These are phyloP conservation scores for Corythornis madagascariensis DNA, from an alignment of 2,113 vertebrate species.

Conservation along the genomic window DNA sequence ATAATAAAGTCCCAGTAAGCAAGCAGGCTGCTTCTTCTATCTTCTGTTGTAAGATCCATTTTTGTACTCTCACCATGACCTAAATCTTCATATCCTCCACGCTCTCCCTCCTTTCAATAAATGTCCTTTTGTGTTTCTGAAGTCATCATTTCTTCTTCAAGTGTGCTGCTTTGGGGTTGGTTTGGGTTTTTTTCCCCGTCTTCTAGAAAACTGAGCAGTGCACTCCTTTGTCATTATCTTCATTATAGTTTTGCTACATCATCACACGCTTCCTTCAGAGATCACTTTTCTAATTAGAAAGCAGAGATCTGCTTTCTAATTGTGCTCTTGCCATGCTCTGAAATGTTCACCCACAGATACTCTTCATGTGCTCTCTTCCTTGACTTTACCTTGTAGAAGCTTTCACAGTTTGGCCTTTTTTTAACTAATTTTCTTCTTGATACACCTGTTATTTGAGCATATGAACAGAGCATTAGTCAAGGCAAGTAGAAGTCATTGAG, in stretches of 20 bases:
- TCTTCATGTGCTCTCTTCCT: background rate
- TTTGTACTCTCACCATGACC: slow-evolving; percentile 20
- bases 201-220: background rate
- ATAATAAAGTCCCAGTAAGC: background rate
- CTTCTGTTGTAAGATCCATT: background rate
- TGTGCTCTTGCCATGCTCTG: background rate
- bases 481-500: background rate
- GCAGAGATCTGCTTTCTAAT: background rate
- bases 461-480: background rate
- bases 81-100: background rate
- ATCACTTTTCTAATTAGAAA: slow-evolving; percentile 18
- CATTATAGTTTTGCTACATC: background rate
- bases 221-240: background rate
- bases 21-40: background rate
- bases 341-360: background rate
- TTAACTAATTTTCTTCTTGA: background rate
- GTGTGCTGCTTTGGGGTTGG: background rate
- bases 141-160: background rate
- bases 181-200: background rate
- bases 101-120: background rate
- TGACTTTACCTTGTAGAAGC: background rate
- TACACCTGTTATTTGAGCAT: background rate
- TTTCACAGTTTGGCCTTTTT: background rate
- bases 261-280: background rate
- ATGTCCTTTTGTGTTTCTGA: slow-evolving; percentile 4